A percentile compares a stretch with the other conserved stretches of the same genome.
Evolutionary conservation across 2,113 vertebrate genomes (phyloP).

Genomic region (Callorhinus ursinus): DNA sequence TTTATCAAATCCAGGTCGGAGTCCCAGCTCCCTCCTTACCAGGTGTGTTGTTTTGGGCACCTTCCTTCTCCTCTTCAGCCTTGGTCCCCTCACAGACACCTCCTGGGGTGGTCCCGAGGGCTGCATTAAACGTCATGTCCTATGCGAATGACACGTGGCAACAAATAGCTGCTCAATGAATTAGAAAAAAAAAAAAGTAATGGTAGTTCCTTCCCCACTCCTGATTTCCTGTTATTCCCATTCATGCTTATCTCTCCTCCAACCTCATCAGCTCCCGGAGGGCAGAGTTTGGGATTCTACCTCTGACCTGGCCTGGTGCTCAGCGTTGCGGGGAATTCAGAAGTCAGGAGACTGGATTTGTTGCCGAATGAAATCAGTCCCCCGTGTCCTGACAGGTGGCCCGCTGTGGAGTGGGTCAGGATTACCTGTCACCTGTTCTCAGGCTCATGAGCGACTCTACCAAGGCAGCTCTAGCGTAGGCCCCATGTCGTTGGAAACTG

Average conservation of each 20-base stretch:
- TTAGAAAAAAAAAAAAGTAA: not conserved
- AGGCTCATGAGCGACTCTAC: not conserved
- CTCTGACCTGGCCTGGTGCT: not conserved
- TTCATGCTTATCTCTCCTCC: not conserved
- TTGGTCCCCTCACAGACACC: rapidly evolving
- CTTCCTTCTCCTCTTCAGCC: no score
- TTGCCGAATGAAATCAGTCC: rapidly evolving
- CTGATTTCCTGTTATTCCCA: not conserved
- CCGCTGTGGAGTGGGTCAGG: rapidly evolving
- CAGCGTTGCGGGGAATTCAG: not conserved
- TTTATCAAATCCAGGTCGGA: no score
- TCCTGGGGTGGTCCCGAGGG: not conserved
- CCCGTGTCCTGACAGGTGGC: rapidly evolving
- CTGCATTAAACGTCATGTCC: rapidly evolving
- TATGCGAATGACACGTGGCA: not conserved
- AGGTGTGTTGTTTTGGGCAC: rapidly evolving
- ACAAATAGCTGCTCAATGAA: not conserved
- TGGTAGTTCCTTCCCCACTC: not conserved
- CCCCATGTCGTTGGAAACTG: no score
- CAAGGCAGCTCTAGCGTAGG: rapidly evolving
- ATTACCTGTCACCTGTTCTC: not conserved
- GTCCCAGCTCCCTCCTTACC: not conserved
- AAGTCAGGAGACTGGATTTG: not conserved
- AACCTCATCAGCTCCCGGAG: not conserved
- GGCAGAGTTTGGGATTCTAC: not conserved